Base-by-base conservation (phyloP, 1,140 invertebrate genomes). In the Stratiolaelaps scimitus region DNA sequence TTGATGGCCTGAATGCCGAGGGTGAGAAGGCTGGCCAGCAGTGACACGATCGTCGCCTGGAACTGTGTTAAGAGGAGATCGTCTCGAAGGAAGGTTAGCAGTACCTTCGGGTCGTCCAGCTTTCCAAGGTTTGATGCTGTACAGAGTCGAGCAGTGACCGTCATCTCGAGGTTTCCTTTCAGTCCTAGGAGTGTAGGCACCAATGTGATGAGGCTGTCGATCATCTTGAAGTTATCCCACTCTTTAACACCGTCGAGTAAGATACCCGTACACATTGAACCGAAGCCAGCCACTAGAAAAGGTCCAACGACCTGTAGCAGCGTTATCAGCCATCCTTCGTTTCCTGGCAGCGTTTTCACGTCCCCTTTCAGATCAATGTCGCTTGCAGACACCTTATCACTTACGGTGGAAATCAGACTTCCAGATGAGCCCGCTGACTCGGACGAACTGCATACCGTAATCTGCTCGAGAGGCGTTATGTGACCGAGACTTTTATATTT, bases 41-140 rank as follows among this genome's bases (percentile, higher is more conserved):
- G 85, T 13, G 89, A 89, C 29, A 95, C 89, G 23, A 94, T 84
- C 71, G 89, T 89, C 13, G 90, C 91, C 78, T 96, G 92, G 70
- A 87, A 88, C 78, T 88, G 79, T 65, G 75, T 68, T 6, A 71
- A 56, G 5, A 60, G 23, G 10, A 60, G 53, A 26, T 60, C 53
- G 20, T 60, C 53, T 15, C 53, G 53, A n/a, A 60, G 53, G 10
- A 60, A 60, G 20, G 26, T 26, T 23, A 60, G 23, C 13, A 60
- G 23, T 15, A 60, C 23, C 23, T n/a, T 20, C 26, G 26, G 53
- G 53, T 60, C 53, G 23, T 60, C 53, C 26, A 60, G 23, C 15
- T 29, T 60, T 15, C 53, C 64, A 15, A 65, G 15, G 19, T 56
- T 67, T 17, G 43, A 53, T 15, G 60, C 67, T 28, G 77, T 80